Base-by-base conservation (phyloP, 64 coral and sea anemone genomes). In the Trachythela sp. region DNA sequence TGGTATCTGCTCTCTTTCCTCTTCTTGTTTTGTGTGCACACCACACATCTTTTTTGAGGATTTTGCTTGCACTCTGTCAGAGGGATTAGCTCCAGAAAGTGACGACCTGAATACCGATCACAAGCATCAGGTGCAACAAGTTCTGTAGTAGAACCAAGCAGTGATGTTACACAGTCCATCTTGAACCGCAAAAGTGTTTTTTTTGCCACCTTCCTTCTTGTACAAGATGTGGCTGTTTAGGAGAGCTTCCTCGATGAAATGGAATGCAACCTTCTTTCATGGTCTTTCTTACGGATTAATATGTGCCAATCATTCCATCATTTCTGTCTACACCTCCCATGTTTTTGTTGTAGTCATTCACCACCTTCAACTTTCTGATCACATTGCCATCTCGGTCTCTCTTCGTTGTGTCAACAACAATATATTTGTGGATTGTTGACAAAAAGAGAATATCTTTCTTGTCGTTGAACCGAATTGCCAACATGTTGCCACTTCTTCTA, bases 261-360 rank as follows among this genome's bases (percentile, higher is more conserved):
- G 86, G 75, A 89, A 85, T 33, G 86, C 91, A 0, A 92, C 49
- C 40, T 88, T 92, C 26, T 92, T 92, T 92, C 87, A 89, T 84
- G 58, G 48, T 89, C 48, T 92, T 92, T 75, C 80, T 40, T 11
- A 88, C 56, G 13, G 45, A 88, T 20, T 6, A 83, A 49, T 93
- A 89, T 22, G 39, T 86, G 31, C 77, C 87, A 48, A 89, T 35
- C 35, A 89, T 70, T 77, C 71, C 83, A 75, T 89, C 92, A 89
- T 89, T 93, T 22, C 42, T 48, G 35, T 88, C 87, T 29, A 89
- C 92, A 39, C 83, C 87, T 13, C 92, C 92, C 76, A 93, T 93
- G 45, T 85, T 48, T 13, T 39, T 32, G 58, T 89, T 93, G 83
- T 93, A 93, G 17, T 93, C 87, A 85, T 85, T 8, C 7, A 92